Percentiles rank a stretch among this genome's conserved stretches.
Evolutionary conservation across 2,113 vertebrate species (phyloP).

Genomic region (Eulemur macaco): DNA sequence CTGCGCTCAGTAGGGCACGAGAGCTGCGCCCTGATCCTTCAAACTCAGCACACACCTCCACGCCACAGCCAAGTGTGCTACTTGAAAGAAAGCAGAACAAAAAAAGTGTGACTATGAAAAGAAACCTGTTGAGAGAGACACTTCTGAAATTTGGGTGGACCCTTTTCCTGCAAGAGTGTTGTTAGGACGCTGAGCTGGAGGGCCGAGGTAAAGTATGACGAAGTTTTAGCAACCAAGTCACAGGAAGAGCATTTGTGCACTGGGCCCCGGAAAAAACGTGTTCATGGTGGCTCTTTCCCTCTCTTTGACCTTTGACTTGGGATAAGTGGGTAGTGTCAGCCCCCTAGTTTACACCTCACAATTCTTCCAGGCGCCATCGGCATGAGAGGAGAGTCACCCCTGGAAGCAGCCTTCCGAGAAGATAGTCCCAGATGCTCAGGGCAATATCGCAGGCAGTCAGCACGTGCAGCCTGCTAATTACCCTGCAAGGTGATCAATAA

Average conservation of each 20-base stretch:
- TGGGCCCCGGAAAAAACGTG: too few species aligned
- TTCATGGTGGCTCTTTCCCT: not conserved
- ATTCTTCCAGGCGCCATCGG: not conserved
- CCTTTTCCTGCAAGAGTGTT: not conserved
- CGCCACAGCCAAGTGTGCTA: not conserved
- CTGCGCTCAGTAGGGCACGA: not conserved
- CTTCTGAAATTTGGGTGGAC: not conserved
- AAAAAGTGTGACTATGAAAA: not conserved
- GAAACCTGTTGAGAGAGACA: not conserved
- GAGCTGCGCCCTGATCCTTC: conserved; percentile 2
- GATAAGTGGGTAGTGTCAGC: not conserved
- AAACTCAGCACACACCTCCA: not conserved
- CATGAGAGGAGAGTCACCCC: not conserved
- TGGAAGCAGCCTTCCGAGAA: not conserved
- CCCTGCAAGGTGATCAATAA: not conserved
- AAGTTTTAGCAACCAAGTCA: not conserved
- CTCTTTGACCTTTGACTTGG: not conserved
- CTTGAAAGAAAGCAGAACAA: not conserved
- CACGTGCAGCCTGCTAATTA: conserved; percentile 23
- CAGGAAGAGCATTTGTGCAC: not conserved
- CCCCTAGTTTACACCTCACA: not conserved
- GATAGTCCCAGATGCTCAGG: conserved; percentile 3
- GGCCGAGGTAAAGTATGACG: not conserved
- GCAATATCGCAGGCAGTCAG: not conserved
- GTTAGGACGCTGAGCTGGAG: not conserved